These are phyloP conservation scores for Philaethria dido DNA, from an alignment of 2,888 invertebrate species.

Conservation along the genomic window DNA sequence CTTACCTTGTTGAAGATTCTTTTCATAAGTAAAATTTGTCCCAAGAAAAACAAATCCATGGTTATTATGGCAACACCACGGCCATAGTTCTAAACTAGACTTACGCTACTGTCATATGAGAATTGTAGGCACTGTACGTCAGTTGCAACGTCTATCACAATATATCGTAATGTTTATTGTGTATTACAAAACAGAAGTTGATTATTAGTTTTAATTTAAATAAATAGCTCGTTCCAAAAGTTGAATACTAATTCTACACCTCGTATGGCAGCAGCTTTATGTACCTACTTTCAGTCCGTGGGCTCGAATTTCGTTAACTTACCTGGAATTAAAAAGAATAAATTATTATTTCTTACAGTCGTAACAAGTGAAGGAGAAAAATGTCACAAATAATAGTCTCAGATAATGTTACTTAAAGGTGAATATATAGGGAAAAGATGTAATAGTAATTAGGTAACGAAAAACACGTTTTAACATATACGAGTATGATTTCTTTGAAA, in stretches of 20 bases:
- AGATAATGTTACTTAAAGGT: constrained; percentile 30
- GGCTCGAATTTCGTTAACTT: constrained; percentile 73
- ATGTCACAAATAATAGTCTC: constrained; percentile 46
- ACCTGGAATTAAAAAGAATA: constrained; percentile 74
- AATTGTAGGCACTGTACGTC: background rate
- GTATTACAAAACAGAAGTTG: constrained; percentile 24
- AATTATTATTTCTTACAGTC: constrained; percentile 36
- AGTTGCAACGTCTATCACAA: constrained; percentile 10
- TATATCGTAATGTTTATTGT: constrained; percentile 17
- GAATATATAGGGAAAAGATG: background rate
- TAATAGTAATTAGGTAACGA: background rate
- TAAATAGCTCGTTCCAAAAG: constrained; percentile 9
- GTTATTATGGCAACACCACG: background rate
- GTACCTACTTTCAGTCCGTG: constrained; percentile 35
- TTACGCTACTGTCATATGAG: constrained; percentile 9
- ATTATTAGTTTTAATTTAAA: constrained; percentile 19
- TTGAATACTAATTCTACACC: constrained; percentile 13
- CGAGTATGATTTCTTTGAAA: no score
- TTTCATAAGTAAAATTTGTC: background rate
- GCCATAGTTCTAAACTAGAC: background rate
- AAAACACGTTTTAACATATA: no score
- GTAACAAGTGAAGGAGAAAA: constrained; percentile 41
- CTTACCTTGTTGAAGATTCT: background rate
- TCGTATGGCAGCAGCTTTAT: constrained; percentile 21
- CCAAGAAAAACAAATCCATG: background rate